A percentile compares a stretch with the other conserved stretches of the same genome.
Evolutionary conservation across 2,888 invertebrate genomes (phyloP).

Genomic region (Scrobipalpa costella): DNA sequence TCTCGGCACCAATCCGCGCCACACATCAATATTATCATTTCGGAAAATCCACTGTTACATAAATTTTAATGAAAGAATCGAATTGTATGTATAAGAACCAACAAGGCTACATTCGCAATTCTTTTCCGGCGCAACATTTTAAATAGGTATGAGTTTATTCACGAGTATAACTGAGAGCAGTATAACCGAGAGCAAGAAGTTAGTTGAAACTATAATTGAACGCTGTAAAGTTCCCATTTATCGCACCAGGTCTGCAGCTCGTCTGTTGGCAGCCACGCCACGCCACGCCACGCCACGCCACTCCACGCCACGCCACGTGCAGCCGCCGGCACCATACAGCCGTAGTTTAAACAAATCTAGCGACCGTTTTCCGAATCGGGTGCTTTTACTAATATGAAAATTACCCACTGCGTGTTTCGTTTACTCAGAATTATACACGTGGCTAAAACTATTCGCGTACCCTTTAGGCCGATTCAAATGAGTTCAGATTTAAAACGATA

Average conservation of each 20-base stretch:
- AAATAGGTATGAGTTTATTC: too few species aligned
- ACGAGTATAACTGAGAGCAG: too few species aligned
- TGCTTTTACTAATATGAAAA: slow-evolving; percentile 67
- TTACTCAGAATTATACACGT: neutral
- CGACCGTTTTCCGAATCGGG: slow-evolving; percentile 52
- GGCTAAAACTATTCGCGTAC: neutral
- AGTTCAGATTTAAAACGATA: neutral
- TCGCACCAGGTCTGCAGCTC: slow-evolving; percentile 55
- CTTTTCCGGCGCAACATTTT: too few species aligned
- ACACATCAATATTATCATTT: too few species aligned
- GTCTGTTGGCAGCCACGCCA: slow-evolving; percentile 70
- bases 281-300: too few species aligned
- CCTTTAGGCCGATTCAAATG: neutral
- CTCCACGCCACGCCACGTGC: too few species aligned
- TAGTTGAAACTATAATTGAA: slow-evolving; percentile 56
- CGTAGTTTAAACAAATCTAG: slow-evolving; percentile 69
- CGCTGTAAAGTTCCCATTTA: slow-evolving; percentile 53
- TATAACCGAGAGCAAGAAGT: slow-evolving; percentile 21
- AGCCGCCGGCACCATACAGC: slow-evolving; percentile 57
- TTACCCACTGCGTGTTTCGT: slow-evolving; percentile 34
- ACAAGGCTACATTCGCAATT: too few species aligned
- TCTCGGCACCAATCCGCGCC: too few species aligned
- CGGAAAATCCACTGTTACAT: too few species aligned
- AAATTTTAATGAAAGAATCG: too few species aligned
- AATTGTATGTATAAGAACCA: too few species aligned